phyloP scores from a whole-genome alignment of 1,140 invertebrate genomes.

The Solenopsis fugax region DNA sequence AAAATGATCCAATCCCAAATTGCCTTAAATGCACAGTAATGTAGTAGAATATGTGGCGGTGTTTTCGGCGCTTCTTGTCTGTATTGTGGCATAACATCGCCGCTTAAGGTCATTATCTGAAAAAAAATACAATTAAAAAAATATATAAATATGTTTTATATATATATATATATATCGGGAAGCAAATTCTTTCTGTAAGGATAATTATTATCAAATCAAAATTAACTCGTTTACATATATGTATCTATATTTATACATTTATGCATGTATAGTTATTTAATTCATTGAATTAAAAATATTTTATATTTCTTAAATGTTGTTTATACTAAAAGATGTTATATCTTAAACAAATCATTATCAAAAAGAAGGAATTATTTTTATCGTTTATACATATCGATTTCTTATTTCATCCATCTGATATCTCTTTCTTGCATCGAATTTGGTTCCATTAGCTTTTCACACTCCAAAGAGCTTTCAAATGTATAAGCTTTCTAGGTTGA shows the following conservation, averaged over 20 bases:
- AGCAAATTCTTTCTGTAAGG: background rate
- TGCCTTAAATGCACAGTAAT: slow-evolving; percentile 99
- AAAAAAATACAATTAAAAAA: slow-evolving; percentile 28
- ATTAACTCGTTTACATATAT: background rate
- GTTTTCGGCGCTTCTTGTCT: slow-evolving; percentile 99
- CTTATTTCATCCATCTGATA: slow-evolving; percentile 42
- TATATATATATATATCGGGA: background rate
- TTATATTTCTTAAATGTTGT: background rate
- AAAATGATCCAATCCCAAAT: slow-evolving; percentile 99
- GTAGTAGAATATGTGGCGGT: slow-evolving; percentile 98
- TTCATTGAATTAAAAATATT: background rate
- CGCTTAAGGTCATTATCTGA: slow-evolving; percentile 98
- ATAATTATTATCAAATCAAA: background rate
- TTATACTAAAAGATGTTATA: background rate
- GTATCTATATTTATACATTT: background rate
- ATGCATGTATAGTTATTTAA: background rate
- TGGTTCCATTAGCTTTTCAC: slow-evolving; percentile 49
- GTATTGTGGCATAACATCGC: slow-evolving; percentile 99
- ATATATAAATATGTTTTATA: too few species aligned
- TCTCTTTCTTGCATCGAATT: slow-evolving; percentile 24
- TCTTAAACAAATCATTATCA: slow-evolving; percentile 4
- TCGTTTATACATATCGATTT: background rate
- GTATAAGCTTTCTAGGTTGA: slow-evolving; percentile 44
- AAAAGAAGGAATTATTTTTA: slow-evolving; percentile 23
- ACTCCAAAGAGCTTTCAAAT: slow-evolving; percentile 47